phyloP scores from a whole-genome alignment of 2,888 invertebrate species.

The Tortricodes alternella region DNA sequence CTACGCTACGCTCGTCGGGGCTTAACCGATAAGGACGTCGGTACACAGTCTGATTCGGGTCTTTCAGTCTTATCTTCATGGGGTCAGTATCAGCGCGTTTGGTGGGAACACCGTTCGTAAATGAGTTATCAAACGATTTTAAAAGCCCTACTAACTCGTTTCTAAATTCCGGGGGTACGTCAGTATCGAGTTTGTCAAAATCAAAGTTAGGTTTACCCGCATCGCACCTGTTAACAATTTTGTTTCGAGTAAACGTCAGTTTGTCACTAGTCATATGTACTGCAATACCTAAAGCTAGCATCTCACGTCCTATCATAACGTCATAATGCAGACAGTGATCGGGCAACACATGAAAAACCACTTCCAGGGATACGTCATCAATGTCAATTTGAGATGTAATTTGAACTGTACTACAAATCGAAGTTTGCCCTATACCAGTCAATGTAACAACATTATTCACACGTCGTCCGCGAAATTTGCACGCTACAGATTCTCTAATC shows the following conservation, averaged over 20 bases:
- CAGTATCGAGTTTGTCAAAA: neutral
- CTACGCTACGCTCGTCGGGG: neutral
- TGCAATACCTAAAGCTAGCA: neutral
- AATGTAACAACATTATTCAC: slow-evolving; percentile 8
- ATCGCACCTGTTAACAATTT: too few species aligned
- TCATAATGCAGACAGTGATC: neutral
- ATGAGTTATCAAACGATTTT: neutral
- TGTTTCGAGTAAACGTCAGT: neutral
- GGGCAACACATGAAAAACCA: neutral
- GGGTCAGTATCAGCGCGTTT: neutral
- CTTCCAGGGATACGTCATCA: neutral
- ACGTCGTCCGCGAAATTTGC: slow-evolving; percentile 15
- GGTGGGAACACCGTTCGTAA: neutral
- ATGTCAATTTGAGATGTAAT: neutral
- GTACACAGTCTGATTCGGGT: neutral
- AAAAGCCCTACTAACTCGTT: neutral
- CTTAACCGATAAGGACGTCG: neutral
- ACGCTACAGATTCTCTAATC: slow-evolving; percentile 10
- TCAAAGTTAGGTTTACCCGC: too few species aligned
- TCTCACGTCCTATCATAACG: neutral
- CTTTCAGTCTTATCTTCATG: neutral
- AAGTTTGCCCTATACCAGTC: slow-evolving; percentile 5
- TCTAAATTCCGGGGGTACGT: neutral
- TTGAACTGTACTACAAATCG: neutral
- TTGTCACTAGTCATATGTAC: neutral